Evolutionary conservation across 1,140 invertebrate genomes (phyloP).

Genomic region (Cyphomyrmex costatus): DNA sequence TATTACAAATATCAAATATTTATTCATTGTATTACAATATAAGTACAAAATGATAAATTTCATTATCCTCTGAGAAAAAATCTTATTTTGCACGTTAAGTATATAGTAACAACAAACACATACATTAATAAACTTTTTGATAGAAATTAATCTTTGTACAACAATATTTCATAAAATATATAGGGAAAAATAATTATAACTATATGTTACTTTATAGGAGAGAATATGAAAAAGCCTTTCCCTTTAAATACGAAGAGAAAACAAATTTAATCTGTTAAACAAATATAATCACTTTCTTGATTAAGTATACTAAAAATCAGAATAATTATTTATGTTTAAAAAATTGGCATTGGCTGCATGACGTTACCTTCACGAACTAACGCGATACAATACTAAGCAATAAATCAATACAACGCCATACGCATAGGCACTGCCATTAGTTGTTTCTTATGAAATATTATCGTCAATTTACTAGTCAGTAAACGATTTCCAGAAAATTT

Average conservation of each 20-base stretch:
- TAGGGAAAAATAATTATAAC: background rate
- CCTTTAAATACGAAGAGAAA: no score
- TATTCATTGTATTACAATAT: background rate
- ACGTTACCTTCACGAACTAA: background rate
- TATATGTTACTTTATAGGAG: background rate
- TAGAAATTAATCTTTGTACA: background rate
- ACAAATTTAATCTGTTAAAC: no score
- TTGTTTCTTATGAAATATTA: no score
- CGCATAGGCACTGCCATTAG: no score
- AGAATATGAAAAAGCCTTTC: no score
- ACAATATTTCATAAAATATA: background rate
- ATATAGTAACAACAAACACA: no score
- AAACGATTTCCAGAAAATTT: no score
- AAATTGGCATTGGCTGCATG: background rate
- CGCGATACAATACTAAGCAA: no score
- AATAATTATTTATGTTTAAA: background rate
- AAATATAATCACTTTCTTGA: no score
- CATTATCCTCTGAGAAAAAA: background rate
- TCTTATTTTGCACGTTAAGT: background rate
- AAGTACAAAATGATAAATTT: background rate
- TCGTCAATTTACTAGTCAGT: no score
- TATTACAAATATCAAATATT: background rate
- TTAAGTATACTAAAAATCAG: background rate
- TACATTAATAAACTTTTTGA: no score
- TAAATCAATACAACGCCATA: no score